phyloP scores from a whole-genome alignment of 2,888 invertebrate species.

The Microdon myrmicae region DNA sequence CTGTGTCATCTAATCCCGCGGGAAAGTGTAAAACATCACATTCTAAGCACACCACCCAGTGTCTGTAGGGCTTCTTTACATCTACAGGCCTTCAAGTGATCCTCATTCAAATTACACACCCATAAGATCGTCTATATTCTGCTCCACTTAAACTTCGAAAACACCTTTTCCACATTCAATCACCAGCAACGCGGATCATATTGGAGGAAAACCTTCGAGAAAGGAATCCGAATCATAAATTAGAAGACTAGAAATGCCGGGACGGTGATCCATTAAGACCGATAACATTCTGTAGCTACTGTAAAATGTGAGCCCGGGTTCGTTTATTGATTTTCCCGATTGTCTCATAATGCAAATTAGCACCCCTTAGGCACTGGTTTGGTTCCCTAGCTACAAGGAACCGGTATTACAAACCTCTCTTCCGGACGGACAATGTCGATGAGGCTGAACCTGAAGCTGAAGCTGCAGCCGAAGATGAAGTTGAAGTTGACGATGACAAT shows the following conservation, averaged over 20 bases:
- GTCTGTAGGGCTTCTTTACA: not conserved
- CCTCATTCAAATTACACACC: constrained; percentile 27
- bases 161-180: constrained; percentile 5
- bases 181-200: constrained; percentile 15
- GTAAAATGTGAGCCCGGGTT: constrained; percentile 39
- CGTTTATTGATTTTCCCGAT: constrained; percentile 44
- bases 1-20: constrained; percentile 11
- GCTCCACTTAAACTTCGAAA: constrained; percentile 23
- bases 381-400: constrained; percentile 5
- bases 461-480: no score
- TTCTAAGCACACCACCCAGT: constrained; percentile 5
- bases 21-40: constrained; percentile 32
- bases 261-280: constrained; percentile 48
- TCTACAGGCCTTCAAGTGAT: not conserved
- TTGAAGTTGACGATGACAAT: no score
- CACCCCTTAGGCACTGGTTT: constrained; percentile 18
- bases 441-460: no score
- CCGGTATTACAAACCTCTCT: constrained; percentile 23
- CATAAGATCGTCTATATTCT: no score
- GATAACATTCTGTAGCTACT: constrained; percentile 46
- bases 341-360: constrained; percentile 46
- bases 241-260: constrained; percentile 38
- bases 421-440: no score
- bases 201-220: not conserved
- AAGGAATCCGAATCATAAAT: constrained; percentile 32